These are phyloP conservation scores for Calephelis perditalis DNA, from an alignment of 2,888 invertebrate genomes.

Conservation along the genomic window DNA sequence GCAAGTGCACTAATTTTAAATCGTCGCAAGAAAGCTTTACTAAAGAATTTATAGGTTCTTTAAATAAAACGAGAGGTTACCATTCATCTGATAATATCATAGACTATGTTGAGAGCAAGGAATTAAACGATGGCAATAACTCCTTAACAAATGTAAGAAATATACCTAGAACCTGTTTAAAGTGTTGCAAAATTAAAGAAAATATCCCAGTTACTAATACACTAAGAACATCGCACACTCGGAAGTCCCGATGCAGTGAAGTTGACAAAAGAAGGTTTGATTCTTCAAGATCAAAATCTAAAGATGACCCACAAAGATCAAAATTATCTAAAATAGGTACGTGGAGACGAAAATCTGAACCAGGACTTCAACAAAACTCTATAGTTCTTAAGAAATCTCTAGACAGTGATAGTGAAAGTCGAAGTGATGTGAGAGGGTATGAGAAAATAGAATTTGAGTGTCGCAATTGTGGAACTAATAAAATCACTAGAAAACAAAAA, in stretches of 20 bases:
- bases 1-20: constrained; percentile 66
- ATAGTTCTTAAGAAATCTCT: constrained; percentile 52
- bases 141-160: constrained; percentile 52
- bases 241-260: constrained; percentile 59
- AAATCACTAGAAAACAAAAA: constrained; percentile 53
- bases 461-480: constrained; percentile 66
- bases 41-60: constrained; percentile 55
- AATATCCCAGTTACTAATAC: constrained; percentile 64
- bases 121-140: constrained; percentile 52
- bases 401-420: constrained; percentile 57
- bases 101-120: constrained; percentile 56
- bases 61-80: constrained; percentile 64
- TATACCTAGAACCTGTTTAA: constrained; percentile 66
- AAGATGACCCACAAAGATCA: constrained; percentile 70
- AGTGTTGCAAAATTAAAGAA: constrained; percentile 72
- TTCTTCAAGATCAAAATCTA: constrained; percentile 67
- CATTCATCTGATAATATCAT: constrained; percentile 70
- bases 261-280: constrained; percentile 58
- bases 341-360: constrained; percentile 86
- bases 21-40: constrained; percentile 68
- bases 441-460: constrained; percentile 72
- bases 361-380: constrained; percentile 75
- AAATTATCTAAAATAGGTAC: constrained; percentile 77
- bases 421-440: constrained; percentile 45
- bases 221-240: constrained; percentile 42